Evolutionary conservation across 2,113 vertebrate species (phyloP).

Genomic region (Sander lucioperca): DNA sequence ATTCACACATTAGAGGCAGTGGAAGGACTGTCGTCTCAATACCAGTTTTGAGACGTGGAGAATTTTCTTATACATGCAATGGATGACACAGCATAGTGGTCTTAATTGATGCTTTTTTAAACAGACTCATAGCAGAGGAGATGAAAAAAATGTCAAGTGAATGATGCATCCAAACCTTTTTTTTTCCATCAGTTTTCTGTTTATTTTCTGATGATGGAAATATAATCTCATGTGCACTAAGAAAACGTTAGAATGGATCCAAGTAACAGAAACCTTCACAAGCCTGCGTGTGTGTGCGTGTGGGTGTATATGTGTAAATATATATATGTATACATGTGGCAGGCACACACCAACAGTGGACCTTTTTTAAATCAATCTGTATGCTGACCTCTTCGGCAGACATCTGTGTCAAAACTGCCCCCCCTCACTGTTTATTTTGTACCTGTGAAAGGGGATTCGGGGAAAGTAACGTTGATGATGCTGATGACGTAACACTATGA

Average conservation of each 20-base stretch:
- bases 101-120: conserved; percentile 75
- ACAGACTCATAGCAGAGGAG: conserved; percentile 64
- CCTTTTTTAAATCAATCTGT: conserved; percentile 79
- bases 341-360: conserved; percentile 82
- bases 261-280: conserved; percentile 72
- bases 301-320: conserved; percentile 80
- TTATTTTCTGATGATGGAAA: conserved; percentile 67
- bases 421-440: conserved; percentile 50
- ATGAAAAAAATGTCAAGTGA: conserved; percentile 37
- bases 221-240: conserved; percentile 79
- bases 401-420: conserved; percentile 57
- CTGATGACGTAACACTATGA: conserved; percentile 42
- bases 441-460: conserved; percentile 45
- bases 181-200: conserved; percentile 49
- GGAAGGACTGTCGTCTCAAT: conserved; percentile 51
- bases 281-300: conserved; percentile 71
- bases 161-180: conserved; percentile 68
- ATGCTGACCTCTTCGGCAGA: conserved; percentile 73
- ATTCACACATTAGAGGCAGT: conserved; percentile 63
- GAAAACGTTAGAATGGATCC: conserved; percentile 71
- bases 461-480: conserved; percentile 33
- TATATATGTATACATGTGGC: conserved; percentile 84
- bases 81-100: conserved; percentile 72
- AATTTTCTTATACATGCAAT: conserved; percentile 78
- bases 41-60: conserved; percentile 59